phyloP scores from a whole-genome alignment of 2,888 invertebrate genomes.

The Meta bourneti region DNA sequence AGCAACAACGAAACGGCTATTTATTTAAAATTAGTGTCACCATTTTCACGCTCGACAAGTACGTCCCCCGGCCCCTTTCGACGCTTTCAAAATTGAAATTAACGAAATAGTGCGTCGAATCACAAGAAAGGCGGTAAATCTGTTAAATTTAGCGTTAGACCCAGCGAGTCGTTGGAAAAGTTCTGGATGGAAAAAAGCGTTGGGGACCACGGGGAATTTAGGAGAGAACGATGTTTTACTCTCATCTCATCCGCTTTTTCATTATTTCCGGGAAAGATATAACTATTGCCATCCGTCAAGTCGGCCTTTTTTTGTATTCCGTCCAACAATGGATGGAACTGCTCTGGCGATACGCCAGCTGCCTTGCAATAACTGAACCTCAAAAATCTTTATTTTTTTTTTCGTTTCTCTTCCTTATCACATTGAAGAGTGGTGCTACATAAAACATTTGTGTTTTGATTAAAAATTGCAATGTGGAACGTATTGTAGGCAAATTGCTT shows the following conservation, averaged over 20 bases:
- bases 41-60: conserved; percentile 21
- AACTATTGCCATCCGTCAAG: conserved; percentile 70
- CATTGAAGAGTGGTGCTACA: conserved; percentile 25
- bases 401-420: conserved; percentile 9
- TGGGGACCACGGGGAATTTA: conserved; percentile 19
- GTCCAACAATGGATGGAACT: conserved; percentile 49
- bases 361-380: conserved; percentile 63
- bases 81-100: conserved; percentile 58
- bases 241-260: conserved; percentile 47
- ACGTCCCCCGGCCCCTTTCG: background rate
- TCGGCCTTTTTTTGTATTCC: conserved; percentile 25
- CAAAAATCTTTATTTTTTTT: conserved; percentile 40
- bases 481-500: background rate
- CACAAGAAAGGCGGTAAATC: conserved; percentile 46
- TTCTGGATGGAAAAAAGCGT: conserved; percentile 36
- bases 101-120: conserved; percentile 18
- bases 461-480: background rate
- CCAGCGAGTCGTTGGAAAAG: conserved; percentile 48
- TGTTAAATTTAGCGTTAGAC: conserved; percentile 63
- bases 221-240: conserved; percentile 52
- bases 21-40: conserved; percentile 11
- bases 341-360: conserved; percentile 65
- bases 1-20: background rate
- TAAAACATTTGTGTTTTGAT: conserved; percentile 50
- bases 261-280: conserved; percentile 68